Evolutionary conservation across 2,888 invertebrate species (phyloP), one percentile per base, ranked within the genome.

Genomic region (Macrophya annulata): DNA sequence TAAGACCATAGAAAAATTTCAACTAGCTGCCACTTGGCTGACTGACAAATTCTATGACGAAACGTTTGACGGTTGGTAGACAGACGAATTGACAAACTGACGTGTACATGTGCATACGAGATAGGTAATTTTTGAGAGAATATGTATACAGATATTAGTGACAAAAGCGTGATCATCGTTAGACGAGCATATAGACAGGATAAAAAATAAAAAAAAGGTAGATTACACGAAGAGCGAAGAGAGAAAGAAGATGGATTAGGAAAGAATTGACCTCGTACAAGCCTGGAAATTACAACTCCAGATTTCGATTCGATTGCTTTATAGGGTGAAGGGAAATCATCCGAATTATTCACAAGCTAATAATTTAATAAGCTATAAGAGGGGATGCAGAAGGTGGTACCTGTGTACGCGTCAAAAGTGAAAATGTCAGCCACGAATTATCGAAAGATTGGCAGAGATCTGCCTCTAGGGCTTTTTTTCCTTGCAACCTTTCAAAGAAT

Each of bases 371-470:
- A 74, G 4, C 45, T 15, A 45, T 15, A 45, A 4, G 21, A 45
- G 43, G 17, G 17, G 68, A 48, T 48, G 48, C 10, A 21, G 25
- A 62, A 12, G 3, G 25, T 25, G 40, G 12, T 25, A 25, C 25
- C 1, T 74, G 17, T 31, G 17, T 31, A 17, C n/a, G 31, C 55
- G 15, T 55, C 31, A 51, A 55, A 55, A 89, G 90, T 90, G 90
- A 89, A 90, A 89, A 90, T 88, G 90, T 90, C 89, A 89, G 89
- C 84, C 81, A 86, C 88, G 87, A 87, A 84, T 77, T 55, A 65
- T 62, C 15, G 65, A 62, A 31, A 65, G 65, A 79, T 85, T 85
- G 51, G 43, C 31, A 79, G 68, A 65, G n/a, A 85, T 85, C 79
- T 62, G 77, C 59, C 79, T 65, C 79, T 4, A 12, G 59, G 25